Percentiles rank a stretch among this genome's conserved stretches.
phyloP scores from a whole-genome alignment of 2,888 invertebrate genomes.

The Drosophila anomelani region DNA sequence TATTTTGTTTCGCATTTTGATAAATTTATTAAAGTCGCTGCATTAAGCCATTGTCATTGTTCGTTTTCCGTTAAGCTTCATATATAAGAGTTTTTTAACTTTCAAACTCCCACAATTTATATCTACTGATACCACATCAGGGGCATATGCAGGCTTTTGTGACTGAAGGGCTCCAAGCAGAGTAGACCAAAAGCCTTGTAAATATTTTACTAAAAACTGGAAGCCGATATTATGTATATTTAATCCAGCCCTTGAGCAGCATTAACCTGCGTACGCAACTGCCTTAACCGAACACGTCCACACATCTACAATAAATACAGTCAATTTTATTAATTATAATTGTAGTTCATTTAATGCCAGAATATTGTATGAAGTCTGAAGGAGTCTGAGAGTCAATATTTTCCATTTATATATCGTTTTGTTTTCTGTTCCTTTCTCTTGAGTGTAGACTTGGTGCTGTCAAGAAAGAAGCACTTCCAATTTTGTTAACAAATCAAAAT shows the following conservation, averaged over 20 bases:
- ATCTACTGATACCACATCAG: conserved; percentile 14
- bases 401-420: background rate
- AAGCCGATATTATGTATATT: background rate
- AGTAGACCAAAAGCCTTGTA: background rate
- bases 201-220: background rate
- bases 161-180: background rate
- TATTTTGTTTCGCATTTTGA: conserved; percentile 45
- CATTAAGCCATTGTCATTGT: conserved; percentile 44
- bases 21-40: conserved; percentile 60
- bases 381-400: background rate
- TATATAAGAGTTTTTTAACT: conserved; percentile 19
- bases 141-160: conserved; percentile 17
- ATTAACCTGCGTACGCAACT: conserved; percentile 19
- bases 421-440: background rate
- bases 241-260: background rate
- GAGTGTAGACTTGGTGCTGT: background rate
- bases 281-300: conserved; percentile 14
- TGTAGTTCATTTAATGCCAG: conserved; percentile 11
- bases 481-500: background rate
- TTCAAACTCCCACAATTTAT: conserved; percentile 18
- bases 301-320: conserved; percentile 8
- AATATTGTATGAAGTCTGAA: background rate
- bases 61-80: conserved; percentile 28
- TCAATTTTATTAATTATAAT: conserved; percentile 25
- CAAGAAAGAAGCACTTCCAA: background rate